Percentiles rank a stretch among this genome's conserved stretches.
Evolutionary conservation across 1,140 invertebrate genomes (phyloP).

Genomic region (Homarus americanus): DNA sequence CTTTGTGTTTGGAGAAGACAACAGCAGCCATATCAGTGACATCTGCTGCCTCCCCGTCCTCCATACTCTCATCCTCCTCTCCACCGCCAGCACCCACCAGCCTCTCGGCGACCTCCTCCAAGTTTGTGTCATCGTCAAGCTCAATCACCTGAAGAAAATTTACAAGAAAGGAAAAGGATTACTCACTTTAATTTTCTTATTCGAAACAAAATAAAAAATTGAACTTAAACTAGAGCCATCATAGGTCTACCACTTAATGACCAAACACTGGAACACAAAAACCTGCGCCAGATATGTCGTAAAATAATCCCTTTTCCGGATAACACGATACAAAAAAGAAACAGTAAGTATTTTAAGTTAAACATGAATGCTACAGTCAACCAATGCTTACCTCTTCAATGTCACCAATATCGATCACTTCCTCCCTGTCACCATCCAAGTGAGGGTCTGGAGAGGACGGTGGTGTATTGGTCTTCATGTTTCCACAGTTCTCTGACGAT

Average conservation of each 20-base stretch:
- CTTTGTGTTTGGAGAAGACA: slow-evolving; percentile 5
- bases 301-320: no score
- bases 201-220: no score
- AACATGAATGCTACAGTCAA: background rate
- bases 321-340: no score
- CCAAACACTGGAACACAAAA: no score
- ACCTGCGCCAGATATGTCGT: no score
- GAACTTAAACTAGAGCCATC: no score
- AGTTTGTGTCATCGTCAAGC: slow-evolving; percentile 27
- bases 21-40: slow-evolving; percentile 25
- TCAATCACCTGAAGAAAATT: slow-evolving; percentile 37
- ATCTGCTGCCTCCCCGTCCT: background rate
- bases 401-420: slow-evolving; percentile 42
- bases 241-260: no score
- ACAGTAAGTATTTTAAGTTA: no score
- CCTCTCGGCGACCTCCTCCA: slow-evolving; percentile 24
- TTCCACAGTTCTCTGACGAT: no score
- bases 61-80: background rate
- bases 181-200: no score
- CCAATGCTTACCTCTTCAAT: slow-evolving; percentile 43
- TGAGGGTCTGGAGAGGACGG: slow-evolving; percentile 18
- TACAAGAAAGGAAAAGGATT: no score
- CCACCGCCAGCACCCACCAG: background rate
- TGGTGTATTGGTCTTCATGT: slow-evolving; percentile 39
- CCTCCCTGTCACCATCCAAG: background rate